Evolutionary conservation across 2,888 invertebrate species (phyloP).

Genomic region (Idaea biselata): DNA sequence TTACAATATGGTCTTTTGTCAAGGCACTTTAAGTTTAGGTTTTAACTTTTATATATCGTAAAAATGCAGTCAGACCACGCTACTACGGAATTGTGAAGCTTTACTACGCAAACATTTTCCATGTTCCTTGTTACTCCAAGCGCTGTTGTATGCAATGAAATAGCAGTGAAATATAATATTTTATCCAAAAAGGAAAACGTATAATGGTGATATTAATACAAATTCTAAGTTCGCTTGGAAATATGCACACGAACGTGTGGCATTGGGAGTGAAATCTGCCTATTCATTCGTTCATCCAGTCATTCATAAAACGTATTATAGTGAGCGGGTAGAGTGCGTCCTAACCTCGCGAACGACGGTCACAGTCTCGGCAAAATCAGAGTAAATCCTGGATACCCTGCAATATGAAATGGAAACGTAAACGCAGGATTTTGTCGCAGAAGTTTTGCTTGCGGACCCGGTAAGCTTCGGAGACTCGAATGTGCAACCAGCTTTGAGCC

Average conservation of each 20-base stretch:
- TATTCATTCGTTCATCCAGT: slow-evolving; percentile 61
- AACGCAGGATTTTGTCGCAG: slow-evolving; percentile 66
- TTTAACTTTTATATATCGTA: slow-evolving; percentile 53
- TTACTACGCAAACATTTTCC: slow-evolving; percentile 35
- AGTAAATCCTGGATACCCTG: slow-evolving; percentile 59
- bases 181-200: not conserved
- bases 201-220: not conserved
- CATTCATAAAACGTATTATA: slow-evolving; percentile 76
- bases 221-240: no score
- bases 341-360: slow-evolving; percentile 38
- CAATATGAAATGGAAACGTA: slow-evolving; percentile 62
- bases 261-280: slow-evolving; percentile 64
- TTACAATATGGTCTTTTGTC: slow-evolving; percentile 37
- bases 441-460: slow-evolving; percentile 60
- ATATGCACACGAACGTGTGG: no score
- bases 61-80: slow-evolving; percentile 49
- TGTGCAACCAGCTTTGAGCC: slow-evolving; percentile 54
- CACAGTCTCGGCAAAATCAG: slow-evolving; percentile 51
- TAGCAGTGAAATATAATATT: not conserved
- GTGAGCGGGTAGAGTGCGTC: slow-evolving; percentile 39
- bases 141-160: not conserved
- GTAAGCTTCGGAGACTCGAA: slow-evolving; percentile 46
- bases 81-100: slow-evolving; percentile 38
- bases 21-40: slow-evolving; percentile 45
- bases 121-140: slow-evolving; percentile 15